Conservation (phyloP, 2,797 vertebrate genomes). For the Neosalanx taihuensis region DNA sequence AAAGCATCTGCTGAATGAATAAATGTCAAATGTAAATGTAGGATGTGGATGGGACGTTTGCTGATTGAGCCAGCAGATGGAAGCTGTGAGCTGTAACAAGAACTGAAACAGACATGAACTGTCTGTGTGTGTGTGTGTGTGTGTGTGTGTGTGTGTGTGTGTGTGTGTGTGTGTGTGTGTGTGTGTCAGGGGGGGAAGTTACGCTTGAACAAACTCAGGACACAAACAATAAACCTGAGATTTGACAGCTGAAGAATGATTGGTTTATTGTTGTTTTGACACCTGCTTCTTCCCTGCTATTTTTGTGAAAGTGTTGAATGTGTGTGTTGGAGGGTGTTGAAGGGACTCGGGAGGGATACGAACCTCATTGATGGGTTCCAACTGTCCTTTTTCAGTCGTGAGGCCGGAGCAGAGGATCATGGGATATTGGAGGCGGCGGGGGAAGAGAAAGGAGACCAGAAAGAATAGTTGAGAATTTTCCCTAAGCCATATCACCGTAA, state of each 20-base stretch:
- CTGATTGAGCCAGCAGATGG: too few species aligned
- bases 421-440: constrained; percentile 10
- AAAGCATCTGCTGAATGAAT: too few species aligned
- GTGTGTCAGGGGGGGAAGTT: too few species aligned
- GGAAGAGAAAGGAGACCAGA: constrained; percentile 56
- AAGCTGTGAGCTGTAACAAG: too few species aligned
- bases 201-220: background rate
- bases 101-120: too few species aligned
- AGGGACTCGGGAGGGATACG: constrained; percentile 34
- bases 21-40: too few species aligned
- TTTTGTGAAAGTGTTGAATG: too few species aligned
- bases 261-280: background rate
- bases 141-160: background rate
- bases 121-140: background rate
- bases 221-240: background rate
- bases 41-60: too few species aligned
- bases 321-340: too few species aligned
- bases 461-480: constrained; percentile 71
- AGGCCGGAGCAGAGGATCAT: constrained; percentile 50
- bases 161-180: too few species aligned
- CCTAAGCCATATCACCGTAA: background rate
- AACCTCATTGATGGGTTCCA: constrained; percentile 89
- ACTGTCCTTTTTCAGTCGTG: constrained; percentile 85
- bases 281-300: background rate
- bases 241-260: background rate